These are phyloP conservation scores for Sarcophaga rosellei DNA, from an alignment of 2,888 invertebrate genomes.

Conservation along the genomic window DNA sequence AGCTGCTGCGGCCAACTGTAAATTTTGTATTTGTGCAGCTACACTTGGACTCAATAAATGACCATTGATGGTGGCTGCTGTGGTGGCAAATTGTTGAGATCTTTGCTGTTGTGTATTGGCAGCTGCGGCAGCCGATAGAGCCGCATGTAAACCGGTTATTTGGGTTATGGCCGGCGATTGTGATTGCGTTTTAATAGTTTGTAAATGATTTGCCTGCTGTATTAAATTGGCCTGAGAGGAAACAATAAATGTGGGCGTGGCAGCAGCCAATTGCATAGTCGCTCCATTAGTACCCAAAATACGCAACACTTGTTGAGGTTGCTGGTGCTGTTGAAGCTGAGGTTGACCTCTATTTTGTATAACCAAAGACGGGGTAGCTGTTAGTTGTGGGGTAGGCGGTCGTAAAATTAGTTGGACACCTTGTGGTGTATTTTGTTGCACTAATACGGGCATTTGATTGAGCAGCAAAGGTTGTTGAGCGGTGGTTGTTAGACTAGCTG, in stretches of 20 bases:
- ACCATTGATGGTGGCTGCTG: constrained; percentile 78
- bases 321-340: constrained; percentile 77
- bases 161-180: constrained; percentile 77
- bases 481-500: constrained; percentile 71
- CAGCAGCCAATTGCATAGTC: constrained; percentile 83
- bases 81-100: constrained; percentile 79
- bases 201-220: constrained; percentile 80
- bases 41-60: constrained; percentile 80
- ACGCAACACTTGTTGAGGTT: constrained; percentile 83
- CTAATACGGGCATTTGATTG: constrained; percentile 83
- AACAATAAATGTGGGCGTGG: constrained; percentile 82
- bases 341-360: constrained; percentile 81
- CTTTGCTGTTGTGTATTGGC: constrained; percentile 77
- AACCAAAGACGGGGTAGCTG: constrained; percentile 81
- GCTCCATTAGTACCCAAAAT: constrained; percentile 85
- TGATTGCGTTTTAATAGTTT: constrained; percentile 79
- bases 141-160: constrained; percentile 79
- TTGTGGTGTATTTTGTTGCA: constrained; percentile 85
- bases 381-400: constrained; percentile 84
- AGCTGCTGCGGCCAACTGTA: constrained; percentile 79
- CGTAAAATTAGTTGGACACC: constrained; percentile 88
- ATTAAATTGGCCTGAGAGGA: constrained; percentile 82
- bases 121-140: constrained; percentile 73
- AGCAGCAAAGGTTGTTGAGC: constrained; percentile 79
- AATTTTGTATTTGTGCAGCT: constrained; percentile 80